A percentile compares a stretch with the other conserved stretches of the same genome.
phyloP scores from a whole-genome alignment of 2,888 invertebrate species.

The Thereva unica region DNA sequence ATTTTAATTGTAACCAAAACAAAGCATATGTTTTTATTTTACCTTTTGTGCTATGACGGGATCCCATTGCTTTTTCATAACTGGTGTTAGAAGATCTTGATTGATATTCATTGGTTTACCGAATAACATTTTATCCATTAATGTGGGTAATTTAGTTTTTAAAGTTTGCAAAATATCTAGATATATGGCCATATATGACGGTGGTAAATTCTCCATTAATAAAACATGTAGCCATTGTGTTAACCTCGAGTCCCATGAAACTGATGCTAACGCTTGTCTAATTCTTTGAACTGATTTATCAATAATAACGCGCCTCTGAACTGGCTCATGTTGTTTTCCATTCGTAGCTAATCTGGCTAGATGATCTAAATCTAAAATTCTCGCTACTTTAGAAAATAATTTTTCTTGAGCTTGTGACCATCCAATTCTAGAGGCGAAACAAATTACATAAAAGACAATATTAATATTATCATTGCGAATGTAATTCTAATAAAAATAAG shows the following conservation, averaged over 20 bases:
- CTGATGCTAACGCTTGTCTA: constrained; percentile 68
- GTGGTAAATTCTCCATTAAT: constrained; percentile 69
- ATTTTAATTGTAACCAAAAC: background rate
- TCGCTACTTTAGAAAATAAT: constrained; percentile 68
- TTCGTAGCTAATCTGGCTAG: constrained; percentile 67
- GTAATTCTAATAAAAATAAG: background rate
- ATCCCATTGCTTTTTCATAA: constrained; percentile 70
- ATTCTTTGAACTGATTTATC: constrained; percentile 72
- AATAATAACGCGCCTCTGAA: constrained; percentile 69
- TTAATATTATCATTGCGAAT: constrained; percentile 6
- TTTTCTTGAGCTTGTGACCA: constrained; percentile 70
- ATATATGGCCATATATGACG: constrained; percentile 71
- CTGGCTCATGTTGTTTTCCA: constrained; percentile 67
- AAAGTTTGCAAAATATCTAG: constrained; percentile 77
- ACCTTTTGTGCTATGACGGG: constrained; percentile 70
- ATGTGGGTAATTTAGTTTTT: constrained; percentile 69
- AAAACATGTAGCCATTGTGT: constrained; percentile 78
- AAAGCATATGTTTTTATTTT: constrained; percentile 41
- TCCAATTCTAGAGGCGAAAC: constrained; percentile 54
- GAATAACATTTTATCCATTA: constrained; percentile 74
- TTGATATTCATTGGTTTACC: constrained; percentile 62
- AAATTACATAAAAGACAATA: background rate
- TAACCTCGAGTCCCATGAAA: constrained; percentile 73
- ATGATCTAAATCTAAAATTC: constrained; percentile 69
- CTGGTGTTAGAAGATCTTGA: constrained; percentile 67